Evolutionary conservation across 2,797 vertebrate species (phyloP).

Genomic region (Betta splendens): DNA sequence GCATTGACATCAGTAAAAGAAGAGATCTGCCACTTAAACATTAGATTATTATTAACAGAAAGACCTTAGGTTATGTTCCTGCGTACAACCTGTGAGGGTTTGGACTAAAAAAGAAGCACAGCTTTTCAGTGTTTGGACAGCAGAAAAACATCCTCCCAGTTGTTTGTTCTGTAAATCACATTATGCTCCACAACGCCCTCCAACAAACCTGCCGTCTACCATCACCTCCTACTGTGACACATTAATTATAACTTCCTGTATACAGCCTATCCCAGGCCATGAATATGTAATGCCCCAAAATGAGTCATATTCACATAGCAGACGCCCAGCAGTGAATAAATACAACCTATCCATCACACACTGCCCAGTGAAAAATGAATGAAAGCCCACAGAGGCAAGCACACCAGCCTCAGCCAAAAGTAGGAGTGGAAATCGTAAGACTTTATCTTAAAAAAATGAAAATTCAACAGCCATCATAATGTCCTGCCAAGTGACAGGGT

Average conservation of each 20-base stretch:
- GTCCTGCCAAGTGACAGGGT: constrained; percentile 32
- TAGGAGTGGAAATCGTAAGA: constrained; percentile 64
- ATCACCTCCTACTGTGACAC: constrained; percentile 90
- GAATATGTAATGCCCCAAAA: constrained; percentile 98
- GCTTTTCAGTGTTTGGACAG: constrained; percentile 60
- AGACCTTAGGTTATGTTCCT: constrained; percentile 11
- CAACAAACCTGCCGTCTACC: constrained; percentile 89
- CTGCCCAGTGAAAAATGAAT: constrained; percentile 92
- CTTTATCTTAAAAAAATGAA: constrained; percentile 55
- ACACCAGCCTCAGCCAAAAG: constrained; percentile 59
- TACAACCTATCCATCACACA: constrained; percentile 97
- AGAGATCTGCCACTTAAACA: constrained; percentile 21
- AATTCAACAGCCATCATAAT: constrained; percentile 49
- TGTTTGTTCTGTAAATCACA: constrained; percentile 90
- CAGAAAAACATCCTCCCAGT: constrained; percentile 74
- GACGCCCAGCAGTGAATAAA: constrained; percentile 96
- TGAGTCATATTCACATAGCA: constrained; percentile 96
- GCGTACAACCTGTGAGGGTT: constrained; percentile 18
- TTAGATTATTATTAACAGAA: constrained; percentile 12
- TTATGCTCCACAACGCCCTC: constrained; percentile 88
- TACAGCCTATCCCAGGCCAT: constrained; percentile 95
- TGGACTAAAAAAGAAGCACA: constrained; percentile 21
- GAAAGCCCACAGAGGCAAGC: constrained; percentile 84
- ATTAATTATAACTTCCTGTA: constrained; percentile 98
- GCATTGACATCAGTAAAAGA: constrained; percentile 3